Conservation (phyloP, 2,888 invertebrate genomes). For the Trachelus troglodyta region DNA sequence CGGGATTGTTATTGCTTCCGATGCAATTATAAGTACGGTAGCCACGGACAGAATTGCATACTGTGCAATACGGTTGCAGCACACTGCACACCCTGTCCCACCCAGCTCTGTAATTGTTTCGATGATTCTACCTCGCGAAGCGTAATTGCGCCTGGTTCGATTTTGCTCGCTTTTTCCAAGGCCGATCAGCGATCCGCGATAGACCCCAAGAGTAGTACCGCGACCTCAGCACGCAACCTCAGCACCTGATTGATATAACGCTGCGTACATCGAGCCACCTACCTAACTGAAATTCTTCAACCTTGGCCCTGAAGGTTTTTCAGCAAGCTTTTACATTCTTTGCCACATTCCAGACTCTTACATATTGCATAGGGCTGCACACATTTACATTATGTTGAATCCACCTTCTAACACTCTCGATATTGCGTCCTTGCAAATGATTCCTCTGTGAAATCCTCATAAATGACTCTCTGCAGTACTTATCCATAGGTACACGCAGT, state of each 20-base stretch:
- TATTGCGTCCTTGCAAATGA: background rate
- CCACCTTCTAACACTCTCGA: background rate
- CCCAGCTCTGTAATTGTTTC: conserved; percentile 52
- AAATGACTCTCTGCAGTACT: background rate
- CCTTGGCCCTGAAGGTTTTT: background rate
- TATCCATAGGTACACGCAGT: background rate
- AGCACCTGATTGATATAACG: conserved; percentile 44
- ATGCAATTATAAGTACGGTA: conserved; percentile 53
- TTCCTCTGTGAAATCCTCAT: background rate
- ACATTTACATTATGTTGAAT: background rate
- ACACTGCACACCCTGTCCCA: conserved; percentile 15
- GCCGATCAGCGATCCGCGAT: conserved; percentile 37
- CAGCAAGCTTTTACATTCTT: background rate
- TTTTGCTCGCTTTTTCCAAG: conserved; percentile 54
- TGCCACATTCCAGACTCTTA: background rate
- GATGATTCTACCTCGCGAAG: conserved; percentile 47
- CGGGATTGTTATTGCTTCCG: conserved; percentile 37
- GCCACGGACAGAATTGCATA: conserved; percentile 33
- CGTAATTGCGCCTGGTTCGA: conserved; percentile 59
- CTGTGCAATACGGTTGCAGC: background rate
- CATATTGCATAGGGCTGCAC: background rate
- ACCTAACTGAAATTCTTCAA: background rate
- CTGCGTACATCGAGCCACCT: background rate
- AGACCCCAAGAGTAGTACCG: conserved; percentile 36
- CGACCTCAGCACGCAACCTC: conserved; percentile 54